Base-by-base conservation (phyloP, 2,113 vertebrate genomes). In the Neolamprologus cancellatus region DNA sequence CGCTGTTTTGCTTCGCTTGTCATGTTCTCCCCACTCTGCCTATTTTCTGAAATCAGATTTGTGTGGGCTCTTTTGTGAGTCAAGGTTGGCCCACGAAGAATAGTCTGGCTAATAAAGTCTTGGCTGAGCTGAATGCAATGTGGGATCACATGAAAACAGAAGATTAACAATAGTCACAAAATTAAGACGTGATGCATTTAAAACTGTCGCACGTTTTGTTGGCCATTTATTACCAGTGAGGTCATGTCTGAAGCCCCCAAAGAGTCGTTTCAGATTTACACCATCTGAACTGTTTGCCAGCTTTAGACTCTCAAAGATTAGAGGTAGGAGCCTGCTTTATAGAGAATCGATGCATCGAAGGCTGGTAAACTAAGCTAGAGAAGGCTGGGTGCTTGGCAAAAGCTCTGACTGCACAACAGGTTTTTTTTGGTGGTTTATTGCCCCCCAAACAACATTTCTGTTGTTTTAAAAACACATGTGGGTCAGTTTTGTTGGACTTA, bases 31-130 rank as follows among this genome's bases (percentile, higher is more conserved):
- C 81, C 74, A 83, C 88, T 93, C 89, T 85, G n/a, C 64, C 89
- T 71, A 64, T 93, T 91, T 88, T 54, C 87, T 88, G 39, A 93
- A 95, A 94, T 96, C 92, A 76, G 90, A 94, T 96, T 95, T 95
- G 91, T 90, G 92, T 55, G 85, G 86, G 78, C 88, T 92, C 89
- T 85, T 95, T 94, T 94, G 92, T 94, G 81, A 92, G 89, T 86
- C 79, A 85, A 83, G 87, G 91, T 85, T 90, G 88, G 83, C 85
- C 84, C 44, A 74, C 18, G 36, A 91, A 94, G 87, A 93, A 94
- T 90, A 87, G 91, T 69, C 88, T 18, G 74, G 83, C 78, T 84
- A 94, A 91, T 92, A 92, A 94, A 94, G 89, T 88, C 85, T 82
- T 52, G 82, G 78, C 86, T 79, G 84, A 85, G 64, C 79, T 52